These are phyloP conservation scores for Aphodius sticticus DNA, from an alignment of 2,888 invertebrate species.

Conservation along the genomic window DNA sequence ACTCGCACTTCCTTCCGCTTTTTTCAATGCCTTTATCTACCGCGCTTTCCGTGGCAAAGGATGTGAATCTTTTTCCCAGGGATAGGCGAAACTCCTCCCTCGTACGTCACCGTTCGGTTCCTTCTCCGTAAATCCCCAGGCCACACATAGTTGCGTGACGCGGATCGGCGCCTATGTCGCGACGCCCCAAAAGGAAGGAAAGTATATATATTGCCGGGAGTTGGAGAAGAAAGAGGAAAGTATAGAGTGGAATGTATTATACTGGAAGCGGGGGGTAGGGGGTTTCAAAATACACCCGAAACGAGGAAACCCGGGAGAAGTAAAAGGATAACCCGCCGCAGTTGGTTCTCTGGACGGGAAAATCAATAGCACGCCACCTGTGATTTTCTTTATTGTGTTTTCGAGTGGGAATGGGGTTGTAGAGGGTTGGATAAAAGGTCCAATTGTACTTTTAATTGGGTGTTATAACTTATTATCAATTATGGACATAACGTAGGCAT, in stretches of 20 bases:
- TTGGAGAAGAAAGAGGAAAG: not conserved
- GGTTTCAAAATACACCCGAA: not conserved
- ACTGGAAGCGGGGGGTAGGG: not conserved
- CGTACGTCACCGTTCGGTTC: constrained; percentile 18
- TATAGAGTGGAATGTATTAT: not conserved
- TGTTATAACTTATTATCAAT: no score
- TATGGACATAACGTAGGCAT: no score
- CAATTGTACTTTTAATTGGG: not conserved
- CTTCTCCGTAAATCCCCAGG: constrained; percentile 16
- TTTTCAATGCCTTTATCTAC: constrained; percentile 7
- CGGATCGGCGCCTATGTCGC: constrained; percentile 12
- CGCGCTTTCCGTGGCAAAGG: not conserved
- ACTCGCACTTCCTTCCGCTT: constrained; percentile 45
- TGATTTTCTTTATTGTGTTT: constrained; percentile 20
- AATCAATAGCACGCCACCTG: constrained; percentile 24
- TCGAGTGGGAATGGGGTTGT: not conserved
- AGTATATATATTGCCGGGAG: not conserved
- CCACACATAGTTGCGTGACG: constrained; percentile 25
- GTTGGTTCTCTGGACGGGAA: constrained; percentile 10
- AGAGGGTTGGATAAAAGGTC: not conserved
- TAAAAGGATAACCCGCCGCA: constrained; percentile 21
- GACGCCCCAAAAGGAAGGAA: constrained; percentile 15
- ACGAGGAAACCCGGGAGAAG: constrained; percentile 19
- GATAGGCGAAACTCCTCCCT: constrained; percentile 21
- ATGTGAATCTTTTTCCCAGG: constrained; percentile 23